A percentile compares a stretch with the other conserved stretches of the same genome.
Evolutionary conservation across 1,140 invertebrate genomes (phyloP).

Genomic region (Rhyzopertha dominica): DNA sequence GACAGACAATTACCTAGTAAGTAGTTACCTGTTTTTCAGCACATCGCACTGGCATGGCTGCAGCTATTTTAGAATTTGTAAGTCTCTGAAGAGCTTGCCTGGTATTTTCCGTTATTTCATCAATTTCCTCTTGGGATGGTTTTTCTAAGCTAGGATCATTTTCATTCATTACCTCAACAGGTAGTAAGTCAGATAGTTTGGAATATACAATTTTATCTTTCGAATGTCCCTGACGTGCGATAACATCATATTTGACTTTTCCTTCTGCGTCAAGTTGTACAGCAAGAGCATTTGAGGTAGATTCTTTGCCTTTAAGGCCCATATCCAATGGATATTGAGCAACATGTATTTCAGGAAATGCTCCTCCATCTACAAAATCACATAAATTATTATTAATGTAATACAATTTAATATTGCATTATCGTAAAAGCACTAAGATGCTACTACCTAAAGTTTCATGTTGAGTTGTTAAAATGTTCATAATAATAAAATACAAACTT

Average conservation of each 20-base stretch:
- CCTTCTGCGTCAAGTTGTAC: constrained; percentile 90
- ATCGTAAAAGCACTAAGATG: constrained; percentile 5
- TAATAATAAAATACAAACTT: no score
- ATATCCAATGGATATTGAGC: constrained; percentile 94
- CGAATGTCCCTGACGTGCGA: constrained; percentile 90
- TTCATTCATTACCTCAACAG: constrained; percentile 87
- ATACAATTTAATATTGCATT: no score
- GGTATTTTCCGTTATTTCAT: constrained; percentile 83
- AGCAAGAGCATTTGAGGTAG: constrained; percentile 84
- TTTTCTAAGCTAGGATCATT: constrained; percentile 85
- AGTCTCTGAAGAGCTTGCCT: constrained; percentile 78
- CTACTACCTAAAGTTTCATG: neutral
- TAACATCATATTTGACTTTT: constrained; percentile 95
- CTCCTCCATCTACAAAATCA: constrained; percentile 91
- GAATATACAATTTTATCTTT: constrained; percentile 98
- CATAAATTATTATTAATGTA: constrained; percentile 38
- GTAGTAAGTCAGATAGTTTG: constrained; percentile 88
- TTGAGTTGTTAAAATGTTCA: no score
- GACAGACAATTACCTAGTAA: no score
- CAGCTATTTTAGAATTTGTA: constrained; percentile 84
- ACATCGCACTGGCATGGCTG: constrained; percentile 87
- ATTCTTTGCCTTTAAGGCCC: constrained; percentile 67
- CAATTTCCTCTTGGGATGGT: constrained; percentile 79
- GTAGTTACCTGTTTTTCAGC: constrained; percentile 70
- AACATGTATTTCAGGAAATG: constrained; percentile 96